A percentile compares a stretch with the other conserved stretches of the same genome.
Conservation (phyloP, 2,113 vertebrate species). For the Gymnocephalus cernua region DNA sequence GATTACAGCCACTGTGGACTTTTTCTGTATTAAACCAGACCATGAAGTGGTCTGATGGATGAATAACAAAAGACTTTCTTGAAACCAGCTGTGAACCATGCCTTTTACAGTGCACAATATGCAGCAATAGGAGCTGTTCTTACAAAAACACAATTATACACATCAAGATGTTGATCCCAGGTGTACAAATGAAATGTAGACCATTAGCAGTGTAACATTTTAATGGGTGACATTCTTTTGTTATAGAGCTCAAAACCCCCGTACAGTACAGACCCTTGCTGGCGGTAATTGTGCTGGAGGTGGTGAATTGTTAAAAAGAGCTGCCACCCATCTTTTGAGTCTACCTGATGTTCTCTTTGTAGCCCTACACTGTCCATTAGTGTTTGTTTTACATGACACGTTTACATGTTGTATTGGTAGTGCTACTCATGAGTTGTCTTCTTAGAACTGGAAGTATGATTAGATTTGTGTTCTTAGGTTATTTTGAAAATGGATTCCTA, state of each 20-base stretch:
- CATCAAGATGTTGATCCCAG: constrained; percentile 9
- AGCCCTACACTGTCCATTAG: neutral
- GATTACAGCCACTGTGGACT: neutral
- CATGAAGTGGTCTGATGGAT: neutral
- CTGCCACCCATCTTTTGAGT: constrained; percentile 1
- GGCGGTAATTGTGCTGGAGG: neutral
- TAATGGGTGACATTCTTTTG: neutral
- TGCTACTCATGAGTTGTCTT: neutral
- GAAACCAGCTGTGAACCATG: neutral
- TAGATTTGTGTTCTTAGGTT: neutral
- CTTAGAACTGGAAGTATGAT: neutral
- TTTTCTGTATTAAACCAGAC: neutral
- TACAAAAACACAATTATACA: neutral
- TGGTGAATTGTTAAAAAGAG: neutral
- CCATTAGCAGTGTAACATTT: neutral
- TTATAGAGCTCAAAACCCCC: neutral
- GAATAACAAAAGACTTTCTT: neutral
- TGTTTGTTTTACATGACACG: neutral
- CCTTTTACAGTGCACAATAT: neutral
- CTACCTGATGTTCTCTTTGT: neutral
- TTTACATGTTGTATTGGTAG: neutral
- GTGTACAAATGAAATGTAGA: neutral
- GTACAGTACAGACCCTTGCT: neutral
- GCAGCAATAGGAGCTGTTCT: neutral
- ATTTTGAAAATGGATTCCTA: constrained; percentile 25